Conservation (phyloP, 2,797 vertebrate genomes). For the Gambelia wislizenii region DNA sequence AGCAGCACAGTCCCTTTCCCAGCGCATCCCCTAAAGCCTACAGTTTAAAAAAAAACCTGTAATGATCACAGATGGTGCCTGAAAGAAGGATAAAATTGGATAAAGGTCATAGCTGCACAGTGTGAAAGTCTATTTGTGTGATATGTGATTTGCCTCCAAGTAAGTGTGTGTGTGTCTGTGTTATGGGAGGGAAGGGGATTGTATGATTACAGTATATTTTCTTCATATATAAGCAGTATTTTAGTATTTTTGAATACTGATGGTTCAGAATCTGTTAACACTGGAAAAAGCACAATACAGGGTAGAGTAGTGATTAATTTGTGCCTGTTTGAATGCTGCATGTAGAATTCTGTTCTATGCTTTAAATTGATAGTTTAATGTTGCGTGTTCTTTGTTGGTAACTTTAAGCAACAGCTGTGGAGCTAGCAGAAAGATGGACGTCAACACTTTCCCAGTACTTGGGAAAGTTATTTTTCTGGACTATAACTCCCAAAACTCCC, state of each 20-base stretch:
- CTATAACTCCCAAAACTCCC: too few relatives aligned
- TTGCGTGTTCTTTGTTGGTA: too few relatives aligned
- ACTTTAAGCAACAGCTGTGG: background rate
- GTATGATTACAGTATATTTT: background rate
- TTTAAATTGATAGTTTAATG: too few relatives aligned
- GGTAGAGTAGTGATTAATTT: too few relatives aligned
- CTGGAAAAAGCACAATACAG: background rate
- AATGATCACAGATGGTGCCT: constrained; percentile 67
- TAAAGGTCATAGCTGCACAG: constrained; percentile 63
- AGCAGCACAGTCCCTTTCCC: constrained; percentile 85
- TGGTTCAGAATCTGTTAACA: background rate
- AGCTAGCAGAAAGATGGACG: background rate
- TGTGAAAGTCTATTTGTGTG: constrained; percentile 49
- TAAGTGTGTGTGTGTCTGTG: background rate
- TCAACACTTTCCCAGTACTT: background rate
- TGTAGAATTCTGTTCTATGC: too few relatives aligned
- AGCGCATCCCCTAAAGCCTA: constrained; percentile 67
- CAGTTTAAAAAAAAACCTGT: constrained; percentile 62
- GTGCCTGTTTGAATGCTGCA: too few relatives aligned
- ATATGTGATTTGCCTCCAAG: background rate
- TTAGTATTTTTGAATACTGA: background rate
- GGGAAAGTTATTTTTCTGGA: too few relatives aligned
- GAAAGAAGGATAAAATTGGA: constrained; percentile 59
- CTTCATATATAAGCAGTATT: background rate
- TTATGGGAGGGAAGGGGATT: background rate